These are phyloP conservation scores for Platyrinchus mystaceus DNA, from an alignment of 2,797 vertebrate species.

Conservation along the genomic window DNA sequence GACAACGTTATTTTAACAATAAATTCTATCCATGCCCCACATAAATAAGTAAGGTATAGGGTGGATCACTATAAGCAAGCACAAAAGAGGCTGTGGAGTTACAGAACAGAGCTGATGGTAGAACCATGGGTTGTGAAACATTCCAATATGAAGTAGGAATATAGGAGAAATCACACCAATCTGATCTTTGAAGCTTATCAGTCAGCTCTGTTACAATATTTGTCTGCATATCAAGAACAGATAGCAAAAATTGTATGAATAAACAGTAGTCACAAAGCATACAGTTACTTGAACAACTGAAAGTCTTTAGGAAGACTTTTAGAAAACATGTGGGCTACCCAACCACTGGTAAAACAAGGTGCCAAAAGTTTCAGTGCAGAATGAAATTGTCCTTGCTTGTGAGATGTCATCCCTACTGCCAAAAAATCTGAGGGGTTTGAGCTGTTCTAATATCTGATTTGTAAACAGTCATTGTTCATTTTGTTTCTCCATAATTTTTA, in stretches of 20 bases:
- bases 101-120: not conserved
- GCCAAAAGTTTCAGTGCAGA: not conserved
- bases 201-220: not conserved
- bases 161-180: not conserved
- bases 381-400: not conserved
- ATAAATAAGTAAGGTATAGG: not conserved
- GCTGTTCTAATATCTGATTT: not conserved
- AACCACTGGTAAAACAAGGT: not conserved
- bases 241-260: not conserved
- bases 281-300: not conserved
- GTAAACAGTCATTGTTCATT: not conserved
- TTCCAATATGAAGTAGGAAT: not conserved
- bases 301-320: not conserved
- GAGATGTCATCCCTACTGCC: not conserved
- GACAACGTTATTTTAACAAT: not conserved
- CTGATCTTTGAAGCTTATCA: not conserved
- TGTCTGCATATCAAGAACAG: not conserved
- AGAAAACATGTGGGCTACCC: not conserved
- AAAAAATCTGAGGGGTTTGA: not conserved
- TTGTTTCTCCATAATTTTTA: not conserved
- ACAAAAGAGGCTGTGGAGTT: not conserved
- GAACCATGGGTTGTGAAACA: not conserved
- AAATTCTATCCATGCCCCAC: not conserved
- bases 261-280: not conserved
- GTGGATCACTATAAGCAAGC: not conserved